These are phyloP conservation scores for Psophia crepitans DNA, from an alignment of 2,113 vertebrate genomes.

Conservation along the genomic window DNA sequence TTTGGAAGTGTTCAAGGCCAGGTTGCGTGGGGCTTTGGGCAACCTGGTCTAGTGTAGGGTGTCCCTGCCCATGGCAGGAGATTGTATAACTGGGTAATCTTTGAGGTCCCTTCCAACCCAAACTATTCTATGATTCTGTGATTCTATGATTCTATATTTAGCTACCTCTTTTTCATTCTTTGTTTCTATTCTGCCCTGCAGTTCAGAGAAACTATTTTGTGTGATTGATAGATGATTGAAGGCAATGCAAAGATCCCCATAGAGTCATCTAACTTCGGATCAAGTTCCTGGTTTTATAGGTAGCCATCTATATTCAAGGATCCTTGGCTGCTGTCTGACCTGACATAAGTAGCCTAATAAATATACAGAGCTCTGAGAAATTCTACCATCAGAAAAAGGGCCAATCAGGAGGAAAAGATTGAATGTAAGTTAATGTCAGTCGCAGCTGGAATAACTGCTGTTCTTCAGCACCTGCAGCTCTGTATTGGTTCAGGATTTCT, in stretches of 20 bases:
- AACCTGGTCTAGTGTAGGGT: too few species aligned
- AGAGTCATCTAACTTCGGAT: neutral
- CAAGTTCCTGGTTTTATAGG: neutral
- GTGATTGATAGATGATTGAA: neutral
- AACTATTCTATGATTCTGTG: too few species aligned
- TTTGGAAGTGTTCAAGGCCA: too few species aligned
- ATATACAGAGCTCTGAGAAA: neutral
- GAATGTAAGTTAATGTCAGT: neutral
- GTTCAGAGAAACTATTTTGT: neutral
- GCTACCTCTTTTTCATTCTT: neutral
- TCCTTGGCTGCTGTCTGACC: neutral
- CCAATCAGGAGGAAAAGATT: neutral
- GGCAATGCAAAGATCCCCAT: neutral
- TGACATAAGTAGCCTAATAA: neutral
- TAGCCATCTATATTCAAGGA: neutral
- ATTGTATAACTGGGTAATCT: too few species aligned
- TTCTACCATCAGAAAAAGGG: neutral
- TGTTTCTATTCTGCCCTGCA: neutral
- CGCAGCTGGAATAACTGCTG: neutral
- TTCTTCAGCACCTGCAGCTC: neutral
- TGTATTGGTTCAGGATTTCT: neutral
- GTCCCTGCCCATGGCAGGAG: too few species aligned
- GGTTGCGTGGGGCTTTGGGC: too few species aligned
- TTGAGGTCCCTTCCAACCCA: too few species aligned
- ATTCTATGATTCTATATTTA: too few species aligned